phyloP scores from a whole-genome alignment of 1,140 invertebrate genomes.

The Lamellibrachia luymesi region DNA sequence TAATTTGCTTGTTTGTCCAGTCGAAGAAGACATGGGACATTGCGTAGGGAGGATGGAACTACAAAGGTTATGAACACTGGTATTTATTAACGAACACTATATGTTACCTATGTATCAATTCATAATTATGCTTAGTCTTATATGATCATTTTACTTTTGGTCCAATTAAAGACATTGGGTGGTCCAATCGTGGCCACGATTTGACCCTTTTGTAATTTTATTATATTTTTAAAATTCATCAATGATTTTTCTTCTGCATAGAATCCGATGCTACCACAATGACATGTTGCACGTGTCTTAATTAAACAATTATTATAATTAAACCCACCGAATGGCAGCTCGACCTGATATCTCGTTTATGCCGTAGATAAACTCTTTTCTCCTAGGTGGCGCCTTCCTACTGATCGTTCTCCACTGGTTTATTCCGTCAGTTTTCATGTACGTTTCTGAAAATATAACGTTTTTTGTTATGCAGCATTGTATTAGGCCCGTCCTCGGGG shows the following conservation, averaged over 20 bases:
- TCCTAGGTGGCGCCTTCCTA: neutral
- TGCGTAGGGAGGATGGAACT: no score
- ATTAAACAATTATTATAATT: neutral
- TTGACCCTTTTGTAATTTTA: no score
- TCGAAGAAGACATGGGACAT: no score
- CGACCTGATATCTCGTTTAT: constrained; percentile 22
- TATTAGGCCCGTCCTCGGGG: neutral
- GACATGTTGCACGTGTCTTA: neutral
- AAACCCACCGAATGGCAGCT: constrained; percentile 21
- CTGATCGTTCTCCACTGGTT: constrained; percentile 21
- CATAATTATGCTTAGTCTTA: no score
- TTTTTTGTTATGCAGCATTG: neutral
- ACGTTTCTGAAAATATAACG: neutral
- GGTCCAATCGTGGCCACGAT: no score
- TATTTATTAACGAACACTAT: no score
- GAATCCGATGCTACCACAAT: neutral
- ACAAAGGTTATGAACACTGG: no score
- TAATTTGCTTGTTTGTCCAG: no score
- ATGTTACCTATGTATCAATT: no score
- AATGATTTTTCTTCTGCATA: neutral
- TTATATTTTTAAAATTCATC: no score
- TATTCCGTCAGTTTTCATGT: constrained; percentile 19
- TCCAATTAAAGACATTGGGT: no score
- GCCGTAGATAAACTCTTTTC: constrained; percentile 24
- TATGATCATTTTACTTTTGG: no score